Base-by-base conservation (phyloP, 2,888 invertebrate genomes). In the Drosophila mimica region DNA sequence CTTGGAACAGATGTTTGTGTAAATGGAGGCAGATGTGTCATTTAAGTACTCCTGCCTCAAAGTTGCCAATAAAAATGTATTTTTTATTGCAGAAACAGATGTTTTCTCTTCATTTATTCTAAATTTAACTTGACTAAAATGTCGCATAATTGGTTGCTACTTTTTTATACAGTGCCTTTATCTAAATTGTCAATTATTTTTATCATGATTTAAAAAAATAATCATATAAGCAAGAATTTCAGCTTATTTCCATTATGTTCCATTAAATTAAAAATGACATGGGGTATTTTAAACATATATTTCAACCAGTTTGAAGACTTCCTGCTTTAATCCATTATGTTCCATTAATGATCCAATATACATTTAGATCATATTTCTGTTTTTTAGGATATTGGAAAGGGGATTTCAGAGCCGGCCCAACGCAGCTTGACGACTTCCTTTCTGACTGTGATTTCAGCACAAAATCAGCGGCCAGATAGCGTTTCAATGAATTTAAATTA, bases 401-500 rank as follows among this genome's bases (percentile, higher is more conserved):
- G 71, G 59, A 72, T 64, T 43, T n/a, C 3, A 3, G 0, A 9
- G 13, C 30, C 48, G 52, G 7, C 13, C 33, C 11, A n/a, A 1
- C 3, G 9, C 13, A 4, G 13, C n/a, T 36, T 31, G 36, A 7
- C 31, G 25, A 62, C 69, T 34, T 72, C 9, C 8, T 15, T 56
- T 56, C 15, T 52, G 51, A 0, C n/a, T 31, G 20, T 20, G 20
- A 20, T 53, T 33, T 53, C 20, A 33, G 52, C 20, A 8, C 20
- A 52, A 33, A 15, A 7, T 4, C 52, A 34, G 3, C 33, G 7
- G 25, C 3, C 25, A 17, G 36, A 28, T 28, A 30, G 5, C 2
- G n/a, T n/a, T 56, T 81, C 74, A 87, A 84, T 84, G 66, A 82
- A 74, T 63, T 65, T 64, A 64, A 84, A 79, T 89, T 65, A 70